These are phyloP conservation scores for Pharmacophagus antenor DNA, from an alignment of 2,888 invertebrate species.

Conservation along the genomic window DNA sequence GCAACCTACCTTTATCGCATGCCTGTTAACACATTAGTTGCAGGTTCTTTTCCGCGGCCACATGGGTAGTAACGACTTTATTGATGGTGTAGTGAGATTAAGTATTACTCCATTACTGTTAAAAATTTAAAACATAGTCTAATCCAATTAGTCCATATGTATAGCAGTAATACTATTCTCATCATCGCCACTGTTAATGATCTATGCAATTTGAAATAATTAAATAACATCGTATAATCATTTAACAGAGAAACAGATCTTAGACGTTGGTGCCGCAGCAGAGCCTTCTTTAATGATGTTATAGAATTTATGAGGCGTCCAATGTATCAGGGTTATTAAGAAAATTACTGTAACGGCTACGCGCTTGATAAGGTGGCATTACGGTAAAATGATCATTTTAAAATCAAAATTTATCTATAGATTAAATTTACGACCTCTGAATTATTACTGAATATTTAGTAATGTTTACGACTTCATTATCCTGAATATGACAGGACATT, in stretches of 20 bases:
- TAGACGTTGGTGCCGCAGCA: slow-evolving; percentile 16
- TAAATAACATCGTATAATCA: slow-evolving; percentile 22
- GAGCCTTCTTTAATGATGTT: slow-evolving; percentile 26
- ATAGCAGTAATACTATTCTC: background rate
- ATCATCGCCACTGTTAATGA: slow-evolving; percentile 4
- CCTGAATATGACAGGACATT: background rate
- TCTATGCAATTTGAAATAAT: slow-evolving; percentile 22
- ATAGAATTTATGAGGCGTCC: slow-evolving; percentile 27
- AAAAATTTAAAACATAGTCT: background rate
- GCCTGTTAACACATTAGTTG: too few species aligned
- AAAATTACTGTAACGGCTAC: slow-evolving; percentile 27
- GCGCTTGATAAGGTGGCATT: slow-evolving; percentile 20
- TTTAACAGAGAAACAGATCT: slow-evolving; percentile 19
- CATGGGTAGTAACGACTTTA: too few species aligned
- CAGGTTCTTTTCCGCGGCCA: too few species aligned
- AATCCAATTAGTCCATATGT: background rate
- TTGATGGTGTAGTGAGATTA: too few species aligned
- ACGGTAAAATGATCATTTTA: slow-evolving; percentile 9
- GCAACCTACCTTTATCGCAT: too few species aligned
- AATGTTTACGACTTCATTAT: background rate
- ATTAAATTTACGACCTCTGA: background rate
- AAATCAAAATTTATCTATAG: slow-evolving; percentile 5
- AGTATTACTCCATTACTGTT: too few species aligned
- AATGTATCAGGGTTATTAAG: slow-evolving; percentile 28
- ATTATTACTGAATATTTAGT: background rate